Evolutionary conservation across 2,888 invertebrate species (phyloP).

Genomic region (Cheilosia impressa): DNA sequence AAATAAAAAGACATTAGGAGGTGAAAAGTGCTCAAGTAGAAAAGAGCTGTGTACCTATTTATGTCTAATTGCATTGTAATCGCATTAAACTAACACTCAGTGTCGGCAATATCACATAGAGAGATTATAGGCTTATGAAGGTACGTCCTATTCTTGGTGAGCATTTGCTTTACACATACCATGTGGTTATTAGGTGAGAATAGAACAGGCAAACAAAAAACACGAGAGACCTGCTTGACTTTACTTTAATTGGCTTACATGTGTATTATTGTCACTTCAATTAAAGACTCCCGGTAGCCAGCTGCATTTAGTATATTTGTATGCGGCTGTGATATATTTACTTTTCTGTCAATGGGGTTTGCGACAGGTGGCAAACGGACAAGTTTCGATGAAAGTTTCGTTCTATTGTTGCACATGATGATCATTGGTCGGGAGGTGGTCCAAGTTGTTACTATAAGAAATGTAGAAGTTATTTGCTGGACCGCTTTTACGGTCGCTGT

Average conservation of each 20-base stretch:
- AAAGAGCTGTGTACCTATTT: slow-evolving; percentile 33
- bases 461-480: no score
- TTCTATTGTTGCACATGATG: no score
- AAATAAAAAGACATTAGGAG: slow-evolving; percentile 13
- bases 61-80: slow-evolving; percentile 64
- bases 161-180: slow-evolving; percentile 12
- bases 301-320: slow-evolving; percentile 18
- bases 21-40: slow-evolving; percentile 26
- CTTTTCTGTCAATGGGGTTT: slow-evolving; percentile 7
- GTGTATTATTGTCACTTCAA: slow-evolving; percentile 45
- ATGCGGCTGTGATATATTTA: slow-evolving; percentile 19
- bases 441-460: no score
- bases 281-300: slow-evolving; percentile 28
- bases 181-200: slow-evolving; percentile 1
- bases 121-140: slow-evolving; percentile 43
- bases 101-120: slow-evolving; percentile 17
- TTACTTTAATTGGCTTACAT: slow-evolving; percentile 53
- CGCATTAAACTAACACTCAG: slow-evolving; percentile 48
- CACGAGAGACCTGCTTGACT: background rate
- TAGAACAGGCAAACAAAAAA: slow-evolving; percentile 7
- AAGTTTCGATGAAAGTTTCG: no score
- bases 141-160: background rate
- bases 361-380: slow-evolving; percentile 3
- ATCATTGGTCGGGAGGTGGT: no score
- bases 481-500: no score